Evolutionary conservation across 1,140 invertebrate genomes (phyloP).

Genomic region (Zaprionus capensis): DNA sequence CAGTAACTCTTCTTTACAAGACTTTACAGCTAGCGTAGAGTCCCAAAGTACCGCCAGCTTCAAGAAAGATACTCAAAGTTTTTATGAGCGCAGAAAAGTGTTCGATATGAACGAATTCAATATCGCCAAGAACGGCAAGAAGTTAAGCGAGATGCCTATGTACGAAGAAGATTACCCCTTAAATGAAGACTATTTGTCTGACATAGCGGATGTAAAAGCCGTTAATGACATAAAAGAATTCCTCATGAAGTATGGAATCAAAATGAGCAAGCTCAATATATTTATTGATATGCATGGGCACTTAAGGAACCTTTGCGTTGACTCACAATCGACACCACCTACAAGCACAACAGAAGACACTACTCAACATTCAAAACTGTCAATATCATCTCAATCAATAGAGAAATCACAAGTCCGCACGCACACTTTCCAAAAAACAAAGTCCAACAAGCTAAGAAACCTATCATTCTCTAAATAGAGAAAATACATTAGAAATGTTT

Average conservation of each 20-base stretch:
- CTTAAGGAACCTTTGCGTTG: not conserved
- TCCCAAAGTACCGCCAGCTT: not conserved
- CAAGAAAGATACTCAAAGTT: not conserved
- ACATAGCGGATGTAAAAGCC: not conserved
- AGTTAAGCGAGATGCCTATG: constrained; percentile 11
- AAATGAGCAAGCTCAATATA: not conserved
- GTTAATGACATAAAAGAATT: not conserved
- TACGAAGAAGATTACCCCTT: accelerated
- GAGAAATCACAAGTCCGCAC: not conserved
- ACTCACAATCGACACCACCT: no score
- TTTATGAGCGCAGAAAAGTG: constrained; percentile 10
- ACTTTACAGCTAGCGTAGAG: not conserved
- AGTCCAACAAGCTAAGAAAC: not conserved
- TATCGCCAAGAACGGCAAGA: constrained; percentile 41
- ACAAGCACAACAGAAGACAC: not conserved
- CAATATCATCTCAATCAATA: not conserved
- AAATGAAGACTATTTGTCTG: no score
- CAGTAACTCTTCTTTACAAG: not conserved
- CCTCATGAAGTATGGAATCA: not conserved
- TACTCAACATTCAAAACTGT: not conserved
- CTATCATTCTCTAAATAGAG: not conserved
- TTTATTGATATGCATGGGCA: not conserved
- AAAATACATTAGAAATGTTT: not conserved
- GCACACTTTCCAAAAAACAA: no score
- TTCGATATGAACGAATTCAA: constrained; percentile 35